Evolutionary conservation across 2,888 invertebrate genomes (phyloP), one percentile per base, ranked within the genome.

Genomic region (Coronaproctus castanopsis): DNA sequence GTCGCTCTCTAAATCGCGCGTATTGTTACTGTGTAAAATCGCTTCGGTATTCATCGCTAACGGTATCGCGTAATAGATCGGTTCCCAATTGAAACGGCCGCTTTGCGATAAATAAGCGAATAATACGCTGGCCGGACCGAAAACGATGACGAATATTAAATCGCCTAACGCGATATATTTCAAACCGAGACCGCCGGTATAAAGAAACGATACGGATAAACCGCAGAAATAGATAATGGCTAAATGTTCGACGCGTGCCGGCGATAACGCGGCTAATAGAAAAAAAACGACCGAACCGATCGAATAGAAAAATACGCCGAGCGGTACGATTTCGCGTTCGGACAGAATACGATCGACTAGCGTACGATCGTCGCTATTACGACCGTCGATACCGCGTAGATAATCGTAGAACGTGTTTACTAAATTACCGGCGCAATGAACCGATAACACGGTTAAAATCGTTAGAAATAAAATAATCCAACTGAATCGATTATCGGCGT

Each of bases 331-430:
- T 77, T 86, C 80, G 70, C 85, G 83, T 67, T 85, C 83, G 0
- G 82, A 79, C 58, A 95, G 76, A 67, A 92, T 82, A 66, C 89
- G 86, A 74, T 95, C 95, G n/a, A 95, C 93, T 59, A 95, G 76
- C 65, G 90, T 93, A 69, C 93, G 79, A 70, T 95, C 95, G 70
- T 95, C 93, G 65, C 91, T 89, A 74, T 87, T 90, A 63, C 87
- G 79, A 70, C 86, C 87, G 72, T 96, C 95, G 60, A 95, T 91
- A 54, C 88, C 95, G 75, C 89, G 89, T 36, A 88, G 82, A 70
- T 87, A 96, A 73, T 96, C 95, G 71, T 86, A 95, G 71, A 93
- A 95, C 0, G 95, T 95, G 72, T 95, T 95, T 22, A 96, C 93
- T 51, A 95, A 83, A 73, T 96, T 96, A 57, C 93, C 95, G 62